Conservation (phyloP, 2,113 vertebrate species). For the Myotis lucifugus region DNA sequence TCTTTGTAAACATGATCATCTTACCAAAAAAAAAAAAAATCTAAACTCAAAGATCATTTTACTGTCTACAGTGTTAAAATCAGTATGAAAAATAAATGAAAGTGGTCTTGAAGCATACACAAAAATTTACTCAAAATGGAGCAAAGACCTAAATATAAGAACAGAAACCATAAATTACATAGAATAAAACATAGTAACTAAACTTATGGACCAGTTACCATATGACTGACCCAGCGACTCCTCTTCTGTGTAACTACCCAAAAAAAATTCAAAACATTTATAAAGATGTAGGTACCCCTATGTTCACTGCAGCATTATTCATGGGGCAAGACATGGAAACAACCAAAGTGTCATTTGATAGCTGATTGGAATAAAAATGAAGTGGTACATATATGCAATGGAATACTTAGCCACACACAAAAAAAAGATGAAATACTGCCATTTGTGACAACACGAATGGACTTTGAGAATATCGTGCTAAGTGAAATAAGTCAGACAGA, state of each 20-base stretch:
- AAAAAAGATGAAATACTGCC: background rate
- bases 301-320: background rate
- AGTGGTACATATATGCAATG: background rate
- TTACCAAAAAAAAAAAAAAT: background rate
- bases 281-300: background rate
- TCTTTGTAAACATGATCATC: constrained; percentile 26
- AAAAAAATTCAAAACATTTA: background rate
- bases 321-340: background rate
- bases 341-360: background rate
- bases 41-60: constrained; percentile 22
- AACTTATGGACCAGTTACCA: background rate
- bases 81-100: constrained; percentile 30
- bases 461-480: background rate
- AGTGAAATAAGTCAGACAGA: background rate
- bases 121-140: background rate
- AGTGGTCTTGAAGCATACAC: background rate
- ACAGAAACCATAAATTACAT: background rate
- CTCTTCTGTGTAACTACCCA: background rate
- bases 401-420: background rate
- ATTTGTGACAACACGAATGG: background rate
- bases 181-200: background rate
- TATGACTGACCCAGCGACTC: background rate
- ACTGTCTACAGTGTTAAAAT: background rate
- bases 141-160: background rate
- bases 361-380: background rate